Evolutionary conservation across 2,888 invertebrate species (phyloP), one percentile per base, ranked within the genome.

Genomic region (Eristalinus aeneus): DNA sequence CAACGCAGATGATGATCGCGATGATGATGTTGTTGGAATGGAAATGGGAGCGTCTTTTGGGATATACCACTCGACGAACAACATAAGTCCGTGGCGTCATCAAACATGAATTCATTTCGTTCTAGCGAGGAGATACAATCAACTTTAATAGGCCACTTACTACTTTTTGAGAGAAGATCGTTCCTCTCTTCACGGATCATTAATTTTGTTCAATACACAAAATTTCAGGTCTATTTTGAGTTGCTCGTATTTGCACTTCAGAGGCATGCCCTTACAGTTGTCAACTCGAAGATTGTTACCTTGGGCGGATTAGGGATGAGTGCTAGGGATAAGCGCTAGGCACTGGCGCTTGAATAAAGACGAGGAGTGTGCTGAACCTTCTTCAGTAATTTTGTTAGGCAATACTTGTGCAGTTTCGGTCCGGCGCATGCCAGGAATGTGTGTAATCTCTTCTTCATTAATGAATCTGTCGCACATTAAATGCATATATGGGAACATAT

Each of bases 161-260:
- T 73, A 63, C 64, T 65, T 74, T 71, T 74, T 63, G 69, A 74
- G 65, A 69, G 23, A 32, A 69, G 73, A 79, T 69, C 74, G 61
- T 74, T 79, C 58, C 69, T 65, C 74, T 84, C 74, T 79, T 61
- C 39, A 84, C 36, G 84, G 73, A 67, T 84, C 84, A 84, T 84
- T 84, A 79, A 79, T 74, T 68, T 39, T 67, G 64, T 61, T 65
- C 39, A 78, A 78, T 69, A 69, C 32, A 77, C 27, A 63, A 31
- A 73, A 72, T 73, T 69, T 39, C 27, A 1, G 61, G 61, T 79
- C 34, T 58, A 56, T 72, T 78, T 31, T 61, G 16, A 22, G 58
- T 63, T 60, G 53, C 23, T 61, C 16, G 46, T 46, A 23, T 60
- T 20, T 8, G 23, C 34, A 36, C 27, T 71, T 31, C 10, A 23